Evolutionary conservation across 2,797 vertebrate species (phyloP), one percentile per base, ranked within the genome.

Genomic region (Acanthornis magna): DNA sequence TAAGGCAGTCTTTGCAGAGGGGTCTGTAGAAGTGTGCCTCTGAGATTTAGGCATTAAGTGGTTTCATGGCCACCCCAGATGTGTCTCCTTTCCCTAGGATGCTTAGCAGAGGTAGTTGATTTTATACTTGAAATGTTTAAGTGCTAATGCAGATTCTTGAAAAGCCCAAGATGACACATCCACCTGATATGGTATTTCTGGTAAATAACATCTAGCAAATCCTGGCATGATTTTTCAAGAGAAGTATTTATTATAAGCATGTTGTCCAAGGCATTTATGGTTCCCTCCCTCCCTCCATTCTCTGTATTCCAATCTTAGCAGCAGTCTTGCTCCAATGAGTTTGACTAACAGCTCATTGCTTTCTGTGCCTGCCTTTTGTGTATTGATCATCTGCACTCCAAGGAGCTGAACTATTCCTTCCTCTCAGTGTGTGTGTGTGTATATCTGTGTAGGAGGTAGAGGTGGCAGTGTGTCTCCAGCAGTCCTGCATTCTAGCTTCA

Each of bases 1-100:
- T 95, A 85, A 78, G 60, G 71, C 81, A 60, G 22, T 13, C 85
- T 94, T 87, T 95, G 77, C 91, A 93, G 86, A 70, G 74, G 58
- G 61, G 71, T 29, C 81, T 88, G 67, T 61, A 32, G 38, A 90
- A 86, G 36, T 50, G 42, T 48, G 40, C 67, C 72, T 88, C 65
- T 36, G 54, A 92, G 90, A 70, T 75, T 74, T 34, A 73, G 89
- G 42, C 13, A 6, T 85, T 32, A 67, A 63, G 53, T 74, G 61
- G 88, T 91, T 88, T 92, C 70, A 30, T 77, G 91, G 89, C 78
- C 86, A 88, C 85, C 62, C 85, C 50, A 78, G 80, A 68, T 79
- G 78, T 51, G 55, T 70, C 47, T 47, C 76, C 68, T 86, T 93
- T 82, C 54, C 79, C 51, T 91, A 15, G 32, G 36, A 93, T 1